These are phyloP conservation scores for Resseliella maxima DNA, from an alignment of 2,888 invertebrate species.

Conservation along the genomic window DNA sequence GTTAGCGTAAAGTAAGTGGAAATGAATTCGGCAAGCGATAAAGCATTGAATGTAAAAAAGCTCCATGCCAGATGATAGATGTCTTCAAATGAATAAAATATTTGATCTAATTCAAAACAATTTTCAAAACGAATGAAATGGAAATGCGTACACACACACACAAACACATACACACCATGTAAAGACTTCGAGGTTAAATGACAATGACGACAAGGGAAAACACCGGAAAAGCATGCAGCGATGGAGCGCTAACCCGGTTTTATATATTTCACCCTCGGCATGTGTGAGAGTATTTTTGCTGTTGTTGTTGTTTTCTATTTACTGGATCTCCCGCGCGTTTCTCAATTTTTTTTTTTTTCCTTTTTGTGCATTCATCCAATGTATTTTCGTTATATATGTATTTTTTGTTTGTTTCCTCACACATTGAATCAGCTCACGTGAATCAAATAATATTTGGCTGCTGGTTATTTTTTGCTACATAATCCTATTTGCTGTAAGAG, in stretches of 20 bases:
- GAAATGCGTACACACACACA: neutral
- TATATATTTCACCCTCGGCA: slow-evolving; percentile 36
- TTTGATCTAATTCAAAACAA: slow-evolving; percentile 42
- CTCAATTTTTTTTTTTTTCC: neutral
- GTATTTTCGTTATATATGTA: neutral
- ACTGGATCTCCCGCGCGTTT: neutral
- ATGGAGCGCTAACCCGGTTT: neutral
- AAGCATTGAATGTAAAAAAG: neutral
- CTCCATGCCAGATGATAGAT: slow-evolving; percentile 9
- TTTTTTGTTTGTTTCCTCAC: neutral
- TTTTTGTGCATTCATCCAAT: neutral
- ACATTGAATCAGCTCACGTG: slow-evolving; percentile 37
- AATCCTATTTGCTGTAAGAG: slow-evolving; percentile 51
- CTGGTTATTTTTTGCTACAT: slow-evolving; percentile 44
- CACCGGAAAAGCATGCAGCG: slow-evolving; percentile 41
- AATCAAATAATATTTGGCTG: neutral
- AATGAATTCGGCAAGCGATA: neutral
- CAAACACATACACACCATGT: no score
- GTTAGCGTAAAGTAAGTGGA: neutral
- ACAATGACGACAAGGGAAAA: slow-evolving; percentile 1
- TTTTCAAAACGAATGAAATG: slow-evolving; percentile 27
- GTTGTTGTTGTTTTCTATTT: neutral
- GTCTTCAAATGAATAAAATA: slow-evolving; percentile 35
- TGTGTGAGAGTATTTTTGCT: neutral
- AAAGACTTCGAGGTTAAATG: neutral